Evolutionary conservation across 2,888 invertebrate genomes (phyloP).

Genomic region (Microdon myrmicae): DNA sequence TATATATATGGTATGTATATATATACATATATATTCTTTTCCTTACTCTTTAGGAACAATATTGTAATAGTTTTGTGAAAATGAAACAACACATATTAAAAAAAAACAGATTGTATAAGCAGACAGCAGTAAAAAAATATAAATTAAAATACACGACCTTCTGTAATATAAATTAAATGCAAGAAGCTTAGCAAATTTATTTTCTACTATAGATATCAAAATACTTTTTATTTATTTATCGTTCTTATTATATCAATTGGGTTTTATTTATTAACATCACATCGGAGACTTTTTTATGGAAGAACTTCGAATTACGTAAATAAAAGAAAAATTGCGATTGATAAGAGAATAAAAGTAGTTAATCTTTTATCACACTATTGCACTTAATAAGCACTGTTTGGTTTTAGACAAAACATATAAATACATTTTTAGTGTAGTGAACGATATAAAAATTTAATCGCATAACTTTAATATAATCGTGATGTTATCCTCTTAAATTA

Average conservation of each 20-base stretch:
- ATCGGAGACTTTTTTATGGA: conserved; percentile 22
- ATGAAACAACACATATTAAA: conserved; percentile 2
- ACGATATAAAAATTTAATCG: too few species aligned
- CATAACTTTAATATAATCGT: too few species aligned
- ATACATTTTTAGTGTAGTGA: too few species aligned
- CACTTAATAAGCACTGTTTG: conserved; percentile 6
- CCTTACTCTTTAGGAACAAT: conserved; percentile 32
- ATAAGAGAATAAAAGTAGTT: conserved; percentile 1
- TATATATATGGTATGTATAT: conserved; percentile 10
- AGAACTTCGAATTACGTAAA: conserved; percentile 18
- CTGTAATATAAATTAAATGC: conserved; percentile 17
- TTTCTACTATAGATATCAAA: not conserved
- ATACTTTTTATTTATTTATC: not conserved
- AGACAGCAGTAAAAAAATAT: conserved; percentile 1
- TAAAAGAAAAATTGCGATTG: not conserved
- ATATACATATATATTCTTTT: conserved; percentile 14
- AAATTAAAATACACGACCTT: not conserved
- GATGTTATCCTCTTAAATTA: too few species aligned
- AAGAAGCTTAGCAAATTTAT: conserved; percentile 11
- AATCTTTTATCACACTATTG: conserved; percentile 1
- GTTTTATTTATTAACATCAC: conserved; percentile 13
- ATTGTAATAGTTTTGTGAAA: conserved; percentile 15
- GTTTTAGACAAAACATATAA: not conserved
- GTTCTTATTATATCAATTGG: too few species aligned
- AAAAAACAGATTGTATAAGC: conserved; percentile 4